These are phyloP conservation scores for Criorhina ranunculi DNA, from an alignment of 2,888 invertebrate species.

Conservation along the genomic window DNA sequence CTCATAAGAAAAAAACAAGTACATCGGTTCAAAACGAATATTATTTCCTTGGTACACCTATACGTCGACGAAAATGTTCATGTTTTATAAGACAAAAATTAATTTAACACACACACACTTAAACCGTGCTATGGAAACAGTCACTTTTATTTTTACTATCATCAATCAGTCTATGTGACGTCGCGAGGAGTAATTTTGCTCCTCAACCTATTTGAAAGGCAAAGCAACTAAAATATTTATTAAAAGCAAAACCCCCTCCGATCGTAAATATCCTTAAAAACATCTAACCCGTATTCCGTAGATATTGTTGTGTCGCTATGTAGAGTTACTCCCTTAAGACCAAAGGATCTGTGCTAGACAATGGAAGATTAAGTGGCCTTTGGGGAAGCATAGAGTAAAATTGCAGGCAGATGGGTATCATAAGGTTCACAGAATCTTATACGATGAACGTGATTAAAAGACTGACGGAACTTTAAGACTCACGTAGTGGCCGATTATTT, in stretches of 20 bases:
- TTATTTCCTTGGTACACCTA: too few relatives aligned
- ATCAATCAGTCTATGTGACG: conserved; percentile 73
- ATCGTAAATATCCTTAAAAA: conserved; percentile 75
- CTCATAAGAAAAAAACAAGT: too few relatives aligned
- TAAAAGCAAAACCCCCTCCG: conserved; percentile 71
- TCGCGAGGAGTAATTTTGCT: conserved; percentile 61
- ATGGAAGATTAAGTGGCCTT: conserved; percentile 77
- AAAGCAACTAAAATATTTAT: conserved; percentile 71
- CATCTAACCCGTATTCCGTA: conserved; percentile 31
- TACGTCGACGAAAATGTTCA: background rate
- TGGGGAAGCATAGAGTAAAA: conserved; percentile 72
- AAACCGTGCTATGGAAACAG: conserved; percentile 43
- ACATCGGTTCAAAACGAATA: too few relatives aligned
- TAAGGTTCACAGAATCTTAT: conserved; percentile 70
- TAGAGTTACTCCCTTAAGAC: conserved; percentile 37
- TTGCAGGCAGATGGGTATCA: conserved; percentile 68
- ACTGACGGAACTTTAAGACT: conserved; percentile 64
- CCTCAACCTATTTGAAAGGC: conserved; percentile 50
- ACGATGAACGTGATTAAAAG: conserved; percentile 75
- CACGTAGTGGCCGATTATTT: conserved; percentile 65
- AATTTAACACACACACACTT: background rate
- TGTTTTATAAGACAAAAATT: background rate
- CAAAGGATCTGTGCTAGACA: conserved; percentile 56
- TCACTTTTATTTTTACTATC: conserved; percentile 60
- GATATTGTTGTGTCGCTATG: conserved; percentile 57